Percentiles rank a stretch among this genome's conserved stretches.
Evolutionary conservation across 2,797 vertebrate species (phyloP).

Genomic region (Leuciscus waleckii): DNA sequence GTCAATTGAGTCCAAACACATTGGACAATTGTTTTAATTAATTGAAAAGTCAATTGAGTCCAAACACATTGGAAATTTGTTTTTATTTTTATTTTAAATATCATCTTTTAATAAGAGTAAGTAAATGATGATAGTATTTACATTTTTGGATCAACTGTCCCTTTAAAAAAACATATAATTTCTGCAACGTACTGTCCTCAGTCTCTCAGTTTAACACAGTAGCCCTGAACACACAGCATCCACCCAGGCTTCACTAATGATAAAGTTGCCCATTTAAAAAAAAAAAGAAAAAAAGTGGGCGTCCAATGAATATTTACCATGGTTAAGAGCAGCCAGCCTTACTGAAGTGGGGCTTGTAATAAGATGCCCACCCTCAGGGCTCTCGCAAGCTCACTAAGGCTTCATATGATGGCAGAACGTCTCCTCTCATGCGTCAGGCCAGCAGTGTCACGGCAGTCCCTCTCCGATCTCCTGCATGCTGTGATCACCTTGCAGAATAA

Average conservation of each 20-base stretch:
- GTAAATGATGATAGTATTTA: neutral
- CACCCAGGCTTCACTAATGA: conserved; percentile 82
- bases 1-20: neutral
- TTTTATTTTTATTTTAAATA: too few relatives aligned
- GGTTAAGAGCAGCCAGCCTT: conserved; percentile 67
- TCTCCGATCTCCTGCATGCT: conserved; percentile 70
- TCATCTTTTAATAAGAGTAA: neutral
- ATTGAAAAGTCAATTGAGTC: too few relatives aligned
- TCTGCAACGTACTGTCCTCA: conserved; percentile 29
- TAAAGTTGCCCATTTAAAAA: conserved; percentile 81
- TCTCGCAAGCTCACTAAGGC: conserved; percentile 23
- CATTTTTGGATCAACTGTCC: neutral
- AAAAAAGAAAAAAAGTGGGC: conserved; percentile 63
- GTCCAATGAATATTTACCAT: conserved; percentile 80
- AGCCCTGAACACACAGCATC: conserved; percentile 65
- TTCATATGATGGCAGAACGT: conserved; percentile 38
- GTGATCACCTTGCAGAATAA: conserved; percentile 83
- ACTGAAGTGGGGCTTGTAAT: conserved; percentile 52
- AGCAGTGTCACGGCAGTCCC: conserved; percentile 57
- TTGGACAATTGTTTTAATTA: too few relatives aligned
- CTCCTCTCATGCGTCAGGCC: conserved; percentile 54
- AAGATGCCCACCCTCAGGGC: conserved; percentile 54
- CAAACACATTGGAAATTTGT: neutral
- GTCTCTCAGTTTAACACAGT: conserved; percentile 49
- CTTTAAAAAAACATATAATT: conserved; percentile 25